phyloP scores from a whole-genome alignment of 2,888 invertebrate genomes.

The Drosophila gaucha region DNA sequence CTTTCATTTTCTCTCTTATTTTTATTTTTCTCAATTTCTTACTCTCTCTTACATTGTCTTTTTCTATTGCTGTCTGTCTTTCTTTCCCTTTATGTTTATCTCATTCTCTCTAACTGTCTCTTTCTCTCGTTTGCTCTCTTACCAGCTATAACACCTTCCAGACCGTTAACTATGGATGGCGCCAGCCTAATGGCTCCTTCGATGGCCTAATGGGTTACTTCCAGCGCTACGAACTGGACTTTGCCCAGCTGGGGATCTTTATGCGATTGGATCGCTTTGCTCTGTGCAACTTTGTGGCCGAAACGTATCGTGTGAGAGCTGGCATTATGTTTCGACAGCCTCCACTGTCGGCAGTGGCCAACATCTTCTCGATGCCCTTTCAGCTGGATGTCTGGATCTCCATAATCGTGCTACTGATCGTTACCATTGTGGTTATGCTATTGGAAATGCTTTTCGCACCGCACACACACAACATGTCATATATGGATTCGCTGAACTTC shows the following conservation, averaged over 20 bases:
- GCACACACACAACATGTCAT: conserved; percentile 68
- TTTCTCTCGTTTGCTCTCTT: not conserved
- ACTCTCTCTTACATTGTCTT: not conserved
- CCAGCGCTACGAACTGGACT: conserved; percentile 86
- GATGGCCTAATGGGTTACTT: conserved; percentile 86
- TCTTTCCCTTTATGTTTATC: not conserved
- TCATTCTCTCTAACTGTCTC: too few species aligned
- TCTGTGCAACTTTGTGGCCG: conserved; percentile 86
- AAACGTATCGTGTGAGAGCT: conserved; percentile 86
- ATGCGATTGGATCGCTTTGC: conserved; percentile 87
- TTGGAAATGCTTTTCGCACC: conserved; percentile 78
- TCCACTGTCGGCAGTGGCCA: conserved; percentile 87
- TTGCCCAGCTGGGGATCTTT: conserved; percentile 86
- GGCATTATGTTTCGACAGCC: conserved; percentile 88
- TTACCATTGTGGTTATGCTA: conserved; percentile 72
- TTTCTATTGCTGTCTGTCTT: not conserved
- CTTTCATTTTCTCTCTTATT: too few species aligned
- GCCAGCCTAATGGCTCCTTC: conserved; percentile 86
- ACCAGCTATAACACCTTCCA: conserved; percentile 83
- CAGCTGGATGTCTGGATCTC: conserved; percentile 86
- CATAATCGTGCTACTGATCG: conserved; percentile 74
- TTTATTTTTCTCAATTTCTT: not conserved
- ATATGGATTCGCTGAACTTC: conserved; percentile 86
- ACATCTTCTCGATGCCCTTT: conserved; percentile 88
- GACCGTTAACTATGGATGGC: conserved; percentile 86